Percentiles rank a stretch among this genome's conserved stretches.
Evolutionary conservation across 2,888 invertebrate genomes (phyloP).

Genomic region (Marasmarcha lunaedactyla): DNA sequence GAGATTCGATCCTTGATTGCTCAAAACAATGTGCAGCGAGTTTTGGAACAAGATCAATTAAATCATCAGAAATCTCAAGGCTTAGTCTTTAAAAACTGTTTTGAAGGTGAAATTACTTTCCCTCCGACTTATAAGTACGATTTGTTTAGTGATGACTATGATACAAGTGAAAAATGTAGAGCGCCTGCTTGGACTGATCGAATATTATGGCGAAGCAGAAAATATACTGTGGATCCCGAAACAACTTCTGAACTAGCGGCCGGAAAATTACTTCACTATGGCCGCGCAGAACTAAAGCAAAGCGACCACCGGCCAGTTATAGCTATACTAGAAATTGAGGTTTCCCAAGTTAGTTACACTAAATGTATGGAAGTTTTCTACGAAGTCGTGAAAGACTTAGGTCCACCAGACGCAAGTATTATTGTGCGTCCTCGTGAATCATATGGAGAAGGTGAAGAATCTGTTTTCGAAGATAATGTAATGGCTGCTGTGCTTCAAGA

Average conservation of each 20-base stretch:
- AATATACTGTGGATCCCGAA: constrained; percentile 78
- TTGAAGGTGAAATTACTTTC: constrained; percentile 92
- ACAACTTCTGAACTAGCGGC: constrained; percentile 75
- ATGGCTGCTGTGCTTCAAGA: constrained; percentile 85
- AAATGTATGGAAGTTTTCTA: constrained; percentile 85
- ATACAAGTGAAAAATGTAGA: constrained; percentile 97
- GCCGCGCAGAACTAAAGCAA: constrained; percentile 94
- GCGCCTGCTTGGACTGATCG: constrained; percentile 99
- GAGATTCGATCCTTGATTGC: constrained; percentile 88
- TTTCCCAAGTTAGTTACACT: constrained; percentile 81
- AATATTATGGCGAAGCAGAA: constrained; percentile 91
- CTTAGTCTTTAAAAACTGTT: constrained; percentile 91
- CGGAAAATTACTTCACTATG: constrained; percentile 89
- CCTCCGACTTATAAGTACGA: constrained; percentile 99
- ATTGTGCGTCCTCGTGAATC: constrained; percentile 72
- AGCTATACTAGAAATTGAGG: constrained; percentile 89
- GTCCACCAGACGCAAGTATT: constrained; percentile 95
- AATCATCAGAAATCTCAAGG: constrained; percentile 83
- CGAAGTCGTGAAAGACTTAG: constrained; percentile 86
- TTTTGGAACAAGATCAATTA: constrained; percentile 91
- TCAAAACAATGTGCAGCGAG: constrained; percentile 78
- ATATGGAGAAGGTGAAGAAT: constrained; percentile 48
- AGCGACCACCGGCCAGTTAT: constrained; percentile 98
- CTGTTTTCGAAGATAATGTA: constrained; percentile 83
- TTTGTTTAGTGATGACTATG: constrained; percentile 97